Percentiles rank a stretch among this genome's conserved stretches.
Evolutionary conservation across 2,113 vertebrate species (phyloP).

Genomic region (Toxotes chatareus): DNA sequence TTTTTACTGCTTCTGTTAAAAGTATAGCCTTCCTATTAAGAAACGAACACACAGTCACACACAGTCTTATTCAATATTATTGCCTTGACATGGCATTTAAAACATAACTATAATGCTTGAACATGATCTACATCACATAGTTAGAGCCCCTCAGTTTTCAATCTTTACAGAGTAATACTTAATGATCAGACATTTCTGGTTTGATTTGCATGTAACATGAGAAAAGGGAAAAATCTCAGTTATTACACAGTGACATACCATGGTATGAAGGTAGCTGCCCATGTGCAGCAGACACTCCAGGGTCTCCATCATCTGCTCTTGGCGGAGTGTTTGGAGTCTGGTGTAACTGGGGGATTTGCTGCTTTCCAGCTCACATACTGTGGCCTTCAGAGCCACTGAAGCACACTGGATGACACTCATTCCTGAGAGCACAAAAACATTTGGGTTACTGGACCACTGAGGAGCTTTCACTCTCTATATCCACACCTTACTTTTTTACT

Average conservation of each 20-base stretch:
- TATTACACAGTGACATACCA: constrained; percentile 61
- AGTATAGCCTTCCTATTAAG: not conserved
- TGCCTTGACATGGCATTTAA: not conserved
- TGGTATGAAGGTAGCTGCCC: constrained; percentile 77
- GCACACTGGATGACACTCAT: constrained; percentile 85
- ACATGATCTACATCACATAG: not conserved
- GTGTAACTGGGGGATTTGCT: not conserved
- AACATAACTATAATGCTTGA: not conserved
- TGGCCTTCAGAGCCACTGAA: constrained; percentile 80
- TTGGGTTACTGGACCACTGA: not conserved
- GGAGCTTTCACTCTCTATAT: not conserved
- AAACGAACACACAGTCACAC: not conserved
- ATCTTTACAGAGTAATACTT: not conserved
- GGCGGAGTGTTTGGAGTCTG: constrained; percentile 76
- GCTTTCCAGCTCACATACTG: constrained; percentile 64
- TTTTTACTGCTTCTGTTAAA: not conserved
- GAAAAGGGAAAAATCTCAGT: not conserved
- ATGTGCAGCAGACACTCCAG: constrained; percentile 88
- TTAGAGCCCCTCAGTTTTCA: not conserved
- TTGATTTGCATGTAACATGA: not conserved
- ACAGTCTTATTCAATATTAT: not conserved
- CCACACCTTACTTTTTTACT: not conserved
- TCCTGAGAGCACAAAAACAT: constrained; percentile 71
- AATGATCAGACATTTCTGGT: not conserved
- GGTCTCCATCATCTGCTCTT: constrained; percentile 85